phyloP scores from a whole-genome alignment of 1,140 invertebrate species.

The Magallana gigas region DNA sequence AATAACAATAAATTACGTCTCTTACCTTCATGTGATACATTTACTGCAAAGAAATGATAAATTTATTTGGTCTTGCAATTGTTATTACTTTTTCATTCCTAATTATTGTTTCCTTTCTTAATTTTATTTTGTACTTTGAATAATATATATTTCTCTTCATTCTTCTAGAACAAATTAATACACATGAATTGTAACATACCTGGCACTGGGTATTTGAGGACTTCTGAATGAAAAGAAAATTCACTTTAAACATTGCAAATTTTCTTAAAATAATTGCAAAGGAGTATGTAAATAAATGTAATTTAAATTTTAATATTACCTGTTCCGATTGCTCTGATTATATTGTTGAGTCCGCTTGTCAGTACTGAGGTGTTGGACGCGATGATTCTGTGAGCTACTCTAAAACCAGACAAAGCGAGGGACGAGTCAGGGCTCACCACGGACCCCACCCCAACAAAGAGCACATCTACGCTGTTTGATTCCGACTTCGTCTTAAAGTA shows the following conservation, averaged over 20 bases:
- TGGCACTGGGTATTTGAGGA: neutral
- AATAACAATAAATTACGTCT: too few relatives aligned
- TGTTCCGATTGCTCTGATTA: neutral
- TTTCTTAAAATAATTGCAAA: neutral
- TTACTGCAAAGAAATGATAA: neutral
- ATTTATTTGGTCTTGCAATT: neutral
- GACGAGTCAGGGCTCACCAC: neutral
- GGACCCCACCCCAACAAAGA: neutral
- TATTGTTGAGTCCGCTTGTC: neutral
- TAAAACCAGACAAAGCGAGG: neutral
- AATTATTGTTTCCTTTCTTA: too few relatives aligned
- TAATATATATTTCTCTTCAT: too few relatives aligned
- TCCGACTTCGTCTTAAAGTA: neutral
- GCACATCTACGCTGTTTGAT: neutral
- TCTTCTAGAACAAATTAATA: too few relatives aligned
- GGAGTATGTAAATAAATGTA: neutral
- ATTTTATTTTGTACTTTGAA: too few relatives aligned
- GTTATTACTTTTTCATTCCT: too few relatives aligned
- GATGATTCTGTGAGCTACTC: constrained; percentile 9
- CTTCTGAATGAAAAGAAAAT: neutral
- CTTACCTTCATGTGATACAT: constrained; percentile 1
- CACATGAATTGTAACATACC: neutral
- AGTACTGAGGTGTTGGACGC: neutral
- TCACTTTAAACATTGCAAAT: neutral
- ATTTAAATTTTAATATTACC: neutral